Percentiles rank a stretch among this genome's conserved stretches.
phyloP scores from a whole-genome alignment of 2,797 vertebrate genomes.

The Pseudomugil tenellus region DNA sequence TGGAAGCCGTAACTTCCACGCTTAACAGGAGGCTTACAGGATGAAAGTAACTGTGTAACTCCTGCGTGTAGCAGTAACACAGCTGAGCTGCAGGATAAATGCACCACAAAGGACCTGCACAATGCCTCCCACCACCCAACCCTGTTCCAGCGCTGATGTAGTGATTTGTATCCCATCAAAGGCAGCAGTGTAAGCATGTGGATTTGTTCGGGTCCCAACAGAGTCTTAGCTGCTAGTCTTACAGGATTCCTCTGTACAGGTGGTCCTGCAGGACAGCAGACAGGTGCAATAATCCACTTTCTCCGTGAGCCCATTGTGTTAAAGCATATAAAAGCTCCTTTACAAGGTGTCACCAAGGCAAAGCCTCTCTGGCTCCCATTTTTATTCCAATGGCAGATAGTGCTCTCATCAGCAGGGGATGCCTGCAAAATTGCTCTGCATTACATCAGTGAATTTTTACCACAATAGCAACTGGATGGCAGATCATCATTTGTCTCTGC shows the following conservation, averaged over 20 bases:
- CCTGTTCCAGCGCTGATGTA: conserved; percentile 31
- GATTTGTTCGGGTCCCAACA: conserved; percentile 60
- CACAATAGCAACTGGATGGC: conserved; percentile 1
- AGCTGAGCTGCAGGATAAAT: conserved; percentile 25
- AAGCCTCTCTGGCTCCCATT: conserved; percentile 31
- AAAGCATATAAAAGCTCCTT: conserved; percentile 57
- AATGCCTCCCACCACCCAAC: conserved; percentile 7
- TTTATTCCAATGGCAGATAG: conserved; percentile 26
- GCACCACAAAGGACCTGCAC: conserved; percentile 18
- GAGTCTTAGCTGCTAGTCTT: conserved; percentile 44
- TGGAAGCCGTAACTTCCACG: background rate
- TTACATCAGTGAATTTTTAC: background rate
- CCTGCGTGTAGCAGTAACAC: conserved; percentile 19
- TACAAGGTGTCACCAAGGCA: conserved; percentile 45
- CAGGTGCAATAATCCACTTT: conserved; percentile 67
- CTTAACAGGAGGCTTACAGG: background rate
- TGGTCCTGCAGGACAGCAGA: conserved; percentile 52
- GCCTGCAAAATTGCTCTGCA: conserved; percentile 12
- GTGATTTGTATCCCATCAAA: conserved; percentile 52
- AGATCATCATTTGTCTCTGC: background rate
- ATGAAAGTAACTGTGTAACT: conserved; percentile 9
- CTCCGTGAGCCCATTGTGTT: conserved; percentile 59
- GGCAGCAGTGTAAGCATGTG: conserved; percentile 46
- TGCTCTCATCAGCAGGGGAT: conserved; percentile 7
- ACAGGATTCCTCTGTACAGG: conserved; percentile 43